Evolutionary conservation across 1,140 invertebrate species (phyloP).

Genomic region (Drosophila subpulchrella): DNA sequence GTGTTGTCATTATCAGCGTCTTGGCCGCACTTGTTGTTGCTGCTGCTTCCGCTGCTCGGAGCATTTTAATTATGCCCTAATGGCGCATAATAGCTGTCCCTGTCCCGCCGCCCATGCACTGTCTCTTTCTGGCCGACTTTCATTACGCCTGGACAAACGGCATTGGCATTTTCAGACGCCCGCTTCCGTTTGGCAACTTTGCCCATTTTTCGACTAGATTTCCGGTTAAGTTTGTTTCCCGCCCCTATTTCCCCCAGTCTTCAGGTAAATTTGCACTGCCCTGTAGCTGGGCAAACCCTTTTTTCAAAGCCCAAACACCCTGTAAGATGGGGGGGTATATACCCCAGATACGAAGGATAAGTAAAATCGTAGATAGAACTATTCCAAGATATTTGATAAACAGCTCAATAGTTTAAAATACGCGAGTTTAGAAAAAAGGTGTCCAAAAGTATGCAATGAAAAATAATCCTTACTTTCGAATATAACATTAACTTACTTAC

Average conservation of each 20-base stretch:
- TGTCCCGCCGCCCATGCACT: conserved; percentile 1
- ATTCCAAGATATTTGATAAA: too few relatives aligned
- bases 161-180: conserved; percentile 46
- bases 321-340: neutral
- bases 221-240: conserved; percentile 18
- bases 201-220: conserved; percentile 60
- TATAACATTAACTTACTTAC: too few relatives aligned
- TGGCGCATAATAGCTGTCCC: conserved; percentile 76
- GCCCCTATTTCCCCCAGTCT: conserved; percentile 29
- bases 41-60: conserved; percentile 53
- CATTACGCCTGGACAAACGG: conserved; percentile 47
- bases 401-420: too few relatives aligned
- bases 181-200: conserved; percentile 42
- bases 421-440: too few relatives aligned
- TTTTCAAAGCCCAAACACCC: conserved; percentile 10
- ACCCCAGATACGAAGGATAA: too few relatives aligned
- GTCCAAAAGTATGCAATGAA: neutral
- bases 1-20: conserved; percentile 59
- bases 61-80: conserved; percentile 84
- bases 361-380: too few relatives aligned
- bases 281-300: conserved; percentile 55
- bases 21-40: conserved; percentile 25
- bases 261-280: conserved; percentile 72
- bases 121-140: conserved; percentile 13
- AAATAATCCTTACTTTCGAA: neutral